Evolutionary conservation across 2,797 vertebrate genomes (phyloP).

Genomic region (Xenentodon cancila): DNA sequence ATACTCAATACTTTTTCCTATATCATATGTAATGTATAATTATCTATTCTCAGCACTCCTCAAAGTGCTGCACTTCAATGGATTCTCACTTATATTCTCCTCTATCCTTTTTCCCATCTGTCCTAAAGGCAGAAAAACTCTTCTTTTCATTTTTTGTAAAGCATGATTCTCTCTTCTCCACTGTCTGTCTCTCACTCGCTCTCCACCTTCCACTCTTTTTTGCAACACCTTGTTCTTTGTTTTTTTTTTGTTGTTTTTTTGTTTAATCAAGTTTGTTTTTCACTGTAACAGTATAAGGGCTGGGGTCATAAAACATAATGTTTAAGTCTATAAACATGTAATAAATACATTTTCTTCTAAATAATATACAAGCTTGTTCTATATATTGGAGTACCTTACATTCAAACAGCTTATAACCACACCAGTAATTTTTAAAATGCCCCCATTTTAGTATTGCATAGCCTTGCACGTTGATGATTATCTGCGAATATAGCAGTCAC

Average conservation of each 20-base stretch:
- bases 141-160: slow-evolving; percentile 48
- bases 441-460: too few species aligned
- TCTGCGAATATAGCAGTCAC: too few species aligned
- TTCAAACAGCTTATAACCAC: too few species aligned
- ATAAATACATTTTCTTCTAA: too few species aligned
- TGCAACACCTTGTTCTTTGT: slow-evolving; percentile 12
- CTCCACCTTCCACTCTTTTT: not conserved
- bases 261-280: slow-evolving; percentile 13
- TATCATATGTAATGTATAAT: slow-evolving; percentile 65
- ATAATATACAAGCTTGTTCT: too few species aligned
- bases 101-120: slow-evolving; percentile 51
- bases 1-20: slow-evolving; percentile 60
- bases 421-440: too few species aligned
- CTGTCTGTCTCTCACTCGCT: slow-evolving; percentile 13
- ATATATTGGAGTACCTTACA: too few species aligned
- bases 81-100: slow-evolving; percentile 55
- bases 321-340: not conserved
- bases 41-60: slow-evolving; percentile 54
- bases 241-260: slow-evolving; percentile 9
- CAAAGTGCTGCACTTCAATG: slow-evolving; percentile 60
- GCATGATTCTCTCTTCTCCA: slow-evolving; percentile 41
- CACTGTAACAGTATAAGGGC: not conserved
- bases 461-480: too few species aligned
- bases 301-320: not conserved
- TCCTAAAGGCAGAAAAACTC: slow-evolving; percentile 51